Evolutionary conservation across 1,140 invertebrate genomes (phyloP).

Genomic region (Phymastichus coffea): DNA sequence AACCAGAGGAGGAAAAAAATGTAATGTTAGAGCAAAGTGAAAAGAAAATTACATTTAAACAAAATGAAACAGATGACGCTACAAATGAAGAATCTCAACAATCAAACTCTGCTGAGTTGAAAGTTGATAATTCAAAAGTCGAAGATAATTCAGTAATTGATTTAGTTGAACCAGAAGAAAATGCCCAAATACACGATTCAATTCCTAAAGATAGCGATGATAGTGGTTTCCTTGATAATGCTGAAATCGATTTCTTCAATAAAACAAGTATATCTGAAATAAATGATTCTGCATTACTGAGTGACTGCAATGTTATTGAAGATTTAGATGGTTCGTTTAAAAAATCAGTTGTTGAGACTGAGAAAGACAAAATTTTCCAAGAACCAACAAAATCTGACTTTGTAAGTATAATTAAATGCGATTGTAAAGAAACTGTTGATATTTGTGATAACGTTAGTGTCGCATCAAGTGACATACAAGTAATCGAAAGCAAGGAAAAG

Average conservation of each 20-base stretch:
- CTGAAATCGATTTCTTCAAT: not conserved
- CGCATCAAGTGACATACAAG: not conserved
- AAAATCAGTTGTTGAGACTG: not conserved
- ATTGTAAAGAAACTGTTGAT: constrained; percentile 4
- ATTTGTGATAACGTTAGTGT: constrained; percentile 11
- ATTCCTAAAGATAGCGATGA: not conserved
- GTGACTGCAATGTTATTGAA: not conserved
- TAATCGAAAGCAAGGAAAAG: not conserved
- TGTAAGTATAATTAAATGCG: constrained; percentile 7
- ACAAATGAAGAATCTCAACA: constrained; percentile 12
- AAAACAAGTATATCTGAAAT: not conserved
- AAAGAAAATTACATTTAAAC: not conserved
- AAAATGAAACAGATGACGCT: not conserved
- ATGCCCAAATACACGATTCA: not conserved
- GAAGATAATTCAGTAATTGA: not conserved
- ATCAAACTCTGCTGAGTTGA: too few species aligned
- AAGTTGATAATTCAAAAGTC: not conserved
- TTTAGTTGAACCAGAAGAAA: not conserved
- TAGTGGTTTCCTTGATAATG: not conserved
- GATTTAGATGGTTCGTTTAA: not conserved
- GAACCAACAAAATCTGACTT: not conserved
- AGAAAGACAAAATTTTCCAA: not conserved
- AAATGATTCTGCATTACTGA: not conserved
- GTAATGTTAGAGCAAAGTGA: not conserved
- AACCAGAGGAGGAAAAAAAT: not conserved